A percentile compares a stretch with the other conserved stretches of the same genome.
These are phyloP conservation scores for Leptarthrus brevirostris DNA, from an alignment of 2,888 invertebrate species.

Conservation along the genomic window DNA sequence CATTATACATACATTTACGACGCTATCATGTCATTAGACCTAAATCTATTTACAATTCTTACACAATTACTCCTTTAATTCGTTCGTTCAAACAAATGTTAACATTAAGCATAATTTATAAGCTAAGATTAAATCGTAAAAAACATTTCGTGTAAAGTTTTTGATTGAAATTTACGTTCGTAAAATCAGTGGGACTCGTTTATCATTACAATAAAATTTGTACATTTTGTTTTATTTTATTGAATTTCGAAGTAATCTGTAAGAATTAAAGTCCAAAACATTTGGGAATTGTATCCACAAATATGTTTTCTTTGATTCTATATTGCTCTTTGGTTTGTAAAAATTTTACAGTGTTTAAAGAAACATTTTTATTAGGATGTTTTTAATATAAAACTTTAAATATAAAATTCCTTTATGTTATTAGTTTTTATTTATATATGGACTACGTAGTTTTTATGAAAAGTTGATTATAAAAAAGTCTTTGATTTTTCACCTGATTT, in stretches of 20 bases:
- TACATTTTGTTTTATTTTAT: constrained; percentile 12
- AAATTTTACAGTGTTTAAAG: no score
- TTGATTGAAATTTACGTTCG: constrained; percentile 10
- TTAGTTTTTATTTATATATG: constrained; percentile 1
- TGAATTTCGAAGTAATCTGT: neutral
- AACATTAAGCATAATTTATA: constrained; percentile 33
- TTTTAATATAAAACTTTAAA: no score
- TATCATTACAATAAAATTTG: constrained; percentile 26
- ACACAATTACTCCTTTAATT: constrained; percentile 16
- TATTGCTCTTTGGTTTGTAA: neutral
- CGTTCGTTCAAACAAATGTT: constrained; percentile 16
- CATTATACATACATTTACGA: constrained; percentile 29
- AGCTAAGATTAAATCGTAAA: constrained; percentile 23
- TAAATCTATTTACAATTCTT: constrained; percentile 10
- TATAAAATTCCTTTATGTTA: constrained; percentile 10
- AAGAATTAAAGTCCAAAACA: no score
- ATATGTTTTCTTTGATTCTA: neutral
- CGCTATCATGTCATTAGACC: neutral
- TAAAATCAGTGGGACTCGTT: constrained; percentile 40
- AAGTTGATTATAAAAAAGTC: constrained; percentile 8
- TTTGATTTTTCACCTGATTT: constrained; percentile 35
- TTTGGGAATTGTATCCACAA: neutral
- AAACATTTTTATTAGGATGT: no score
- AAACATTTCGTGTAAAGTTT: constrained; percentile 16
- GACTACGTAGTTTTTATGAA: neutral